phyloP scores from a whole-genome alignment of 2,888 invertebrate species.

The Drosophila anomalata region DNA sequence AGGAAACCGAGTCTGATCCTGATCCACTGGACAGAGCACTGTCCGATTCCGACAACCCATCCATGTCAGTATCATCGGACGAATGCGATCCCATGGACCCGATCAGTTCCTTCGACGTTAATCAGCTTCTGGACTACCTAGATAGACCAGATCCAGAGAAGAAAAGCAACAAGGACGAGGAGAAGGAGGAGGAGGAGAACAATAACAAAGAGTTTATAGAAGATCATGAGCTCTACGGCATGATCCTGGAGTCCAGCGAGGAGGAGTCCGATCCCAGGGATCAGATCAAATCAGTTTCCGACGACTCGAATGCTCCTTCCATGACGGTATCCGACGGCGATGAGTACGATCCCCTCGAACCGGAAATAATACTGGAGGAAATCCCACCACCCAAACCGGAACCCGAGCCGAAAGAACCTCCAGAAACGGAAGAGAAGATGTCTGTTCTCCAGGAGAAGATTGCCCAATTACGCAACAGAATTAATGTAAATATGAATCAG shows the following conservation, averaged over 20 bases:
- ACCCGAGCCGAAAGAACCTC: too few relatives aligned
- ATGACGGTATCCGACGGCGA: neutral
- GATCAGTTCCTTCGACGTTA: too few relatives aligned
- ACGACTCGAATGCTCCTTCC: neutral
- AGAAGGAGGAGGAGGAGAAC: neutral
- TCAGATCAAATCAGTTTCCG: neutral
- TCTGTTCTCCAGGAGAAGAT: neutral
- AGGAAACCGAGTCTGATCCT: neutral
- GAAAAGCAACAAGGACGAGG: neutral
- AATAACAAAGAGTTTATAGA: neutral
- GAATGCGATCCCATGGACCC: neutral
- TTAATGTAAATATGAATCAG: neutral
- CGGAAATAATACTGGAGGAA: neutral
- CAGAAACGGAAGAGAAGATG: too few relatives aligned
- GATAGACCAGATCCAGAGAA: too few relatives aligned
- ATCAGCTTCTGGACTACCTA: too few relatives aligned
- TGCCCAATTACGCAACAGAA: neutral
- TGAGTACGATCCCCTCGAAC: neutral
- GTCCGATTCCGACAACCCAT: neutral
- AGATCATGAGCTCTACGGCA: neutral
- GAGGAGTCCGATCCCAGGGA: neutral
- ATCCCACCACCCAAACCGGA: too few relatives aligned
- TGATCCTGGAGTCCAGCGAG: neutral
- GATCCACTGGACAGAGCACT: neutral
- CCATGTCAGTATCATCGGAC: neutral